Evolutionary conservation across 2,797 vertebrate genomes (phyloP), one percentile per base, ranked within the genome.

Genomic region (Hoplostethus atlanticus): DNA sequence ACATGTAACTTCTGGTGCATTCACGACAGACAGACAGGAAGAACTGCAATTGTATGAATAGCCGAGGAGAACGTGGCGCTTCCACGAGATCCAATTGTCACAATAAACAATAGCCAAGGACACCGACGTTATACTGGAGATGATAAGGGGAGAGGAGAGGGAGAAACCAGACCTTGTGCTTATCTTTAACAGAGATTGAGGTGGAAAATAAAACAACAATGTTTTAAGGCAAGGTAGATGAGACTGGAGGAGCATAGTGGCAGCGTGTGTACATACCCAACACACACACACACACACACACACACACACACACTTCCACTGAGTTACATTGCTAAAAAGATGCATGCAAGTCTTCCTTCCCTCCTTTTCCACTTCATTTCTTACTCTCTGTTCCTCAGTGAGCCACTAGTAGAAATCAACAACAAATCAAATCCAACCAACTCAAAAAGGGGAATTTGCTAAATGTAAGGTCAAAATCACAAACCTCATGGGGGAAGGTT

Each of bases 291-390:
- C 38, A 40, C 38, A 40, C 38, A 40, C 80, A 79, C 76, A 81
- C 52, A 65, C 75, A 79, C 11, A 40, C 40, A n/a, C 16, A 46
- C 38, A 55, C 21, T 88, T 85, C 81, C 71, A 64, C 84, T 79
- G 71, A 91, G 83, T 80, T 90, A 70, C 69, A 79, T 77, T 73
- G 75, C 69, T 87, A 84, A 84, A 75, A 71, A 76, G 86, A 87
- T 57, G 52, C 36, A 30, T 34, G 42, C 44, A 58, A 84, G 82
- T 85, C 80, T n/a, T 51, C 10, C 17, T 52, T 64, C 31, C 31
- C 6, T n/a, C 16, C 1, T 4, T 50, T 13, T 5, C 15, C 16
- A 3, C 21, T 59, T n/a, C 25, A 11, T 36, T 44, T 21, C 55
- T 51, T 54, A 47, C 44, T 21, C 63, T 50, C 30, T 42, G 21